A percentile compares a stretch with the other conserved stretches of the same genome.
These are phyloP conservation scores for Semibalanus balanoides DNA, from an alignment of 1,140 invertebrate genomes.

Conservation along the genomic window DNA sequence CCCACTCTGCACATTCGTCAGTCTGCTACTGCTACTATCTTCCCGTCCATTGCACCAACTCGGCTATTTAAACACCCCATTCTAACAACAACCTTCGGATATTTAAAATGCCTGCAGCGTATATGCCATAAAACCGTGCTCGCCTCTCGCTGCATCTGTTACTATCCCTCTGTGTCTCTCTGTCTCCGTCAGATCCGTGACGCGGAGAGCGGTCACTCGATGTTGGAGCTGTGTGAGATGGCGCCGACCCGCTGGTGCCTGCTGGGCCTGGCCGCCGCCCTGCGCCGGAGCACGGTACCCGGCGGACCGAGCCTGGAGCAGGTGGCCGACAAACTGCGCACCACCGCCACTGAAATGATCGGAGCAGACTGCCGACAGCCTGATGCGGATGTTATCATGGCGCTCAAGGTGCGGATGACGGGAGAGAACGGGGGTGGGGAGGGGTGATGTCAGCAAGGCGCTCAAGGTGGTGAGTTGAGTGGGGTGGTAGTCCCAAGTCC, in stretches of 20 bases:
- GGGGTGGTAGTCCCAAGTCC: too few relatives aligned
- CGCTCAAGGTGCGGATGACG: background rate
- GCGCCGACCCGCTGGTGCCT: background rate
- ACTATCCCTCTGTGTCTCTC: too few relatives aligned
- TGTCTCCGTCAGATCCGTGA: background rate
- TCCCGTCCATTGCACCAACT: too few relatives aligned
- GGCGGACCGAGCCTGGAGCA: background rate
- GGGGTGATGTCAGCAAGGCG: too few relatives aligned
- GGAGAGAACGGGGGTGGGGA: background rate
- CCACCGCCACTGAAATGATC: background rate
- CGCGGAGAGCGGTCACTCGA: background rate
- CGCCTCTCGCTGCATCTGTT: too few relatives aligned
- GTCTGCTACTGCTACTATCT: too few relatives aligned
- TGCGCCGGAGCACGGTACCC: background rate
- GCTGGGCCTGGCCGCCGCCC: background rate
- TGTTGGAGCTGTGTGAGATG: background rate
- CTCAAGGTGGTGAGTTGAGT: too few relatives aligned
- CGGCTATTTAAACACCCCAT: too few relatives aligned
- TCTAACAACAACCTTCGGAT: too few relatives aligned
- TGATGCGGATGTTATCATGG: background rate
- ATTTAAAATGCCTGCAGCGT: too few relatives aligned
- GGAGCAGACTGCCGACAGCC: background rate
- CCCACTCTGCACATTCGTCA: too few relatives aligned
- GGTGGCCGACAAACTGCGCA: background rate
- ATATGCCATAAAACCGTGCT: too few relatives aligned